These are phyloP conservation scores for Grammomys dolichurus DNA, from an alignment of 2,113 vertebrate genomes.

Conservation along the genomic window DNA sequence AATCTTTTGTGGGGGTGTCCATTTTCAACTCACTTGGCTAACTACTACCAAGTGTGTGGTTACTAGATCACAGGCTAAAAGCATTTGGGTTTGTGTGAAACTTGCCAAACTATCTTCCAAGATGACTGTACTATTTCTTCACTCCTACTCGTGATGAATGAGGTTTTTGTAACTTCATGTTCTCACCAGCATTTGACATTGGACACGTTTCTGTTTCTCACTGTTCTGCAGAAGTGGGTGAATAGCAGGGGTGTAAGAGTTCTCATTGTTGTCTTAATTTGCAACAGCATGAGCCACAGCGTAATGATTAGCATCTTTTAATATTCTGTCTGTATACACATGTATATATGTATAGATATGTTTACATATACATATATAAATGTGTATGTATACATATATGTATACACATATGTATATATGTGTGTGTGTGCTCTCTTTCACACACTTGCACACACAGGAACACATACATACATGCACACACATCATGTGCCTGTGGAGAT, in stretches of 20 bases:
- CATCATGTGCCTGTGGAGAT: background rate
- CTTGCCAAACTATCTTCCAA: background rate
- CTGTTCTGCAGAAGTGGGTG: background rate
- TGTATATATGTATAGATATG: background rate
- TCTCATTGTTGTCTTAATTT: background rate
- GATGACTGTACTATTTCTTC: slow-evolving; percentile 27
- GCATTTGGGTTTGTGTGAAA: background rate
- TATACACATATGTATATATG: too few relatives aligned
- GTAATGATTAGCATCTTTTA: background rate
- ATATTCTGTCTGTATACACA: background rate
- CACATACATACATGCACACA: background rate
- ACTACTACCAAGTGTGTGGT: background rate
- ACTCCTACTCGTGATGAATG: background rate
- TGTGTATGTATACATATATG: background rate
- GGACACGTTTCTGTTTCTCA: background rate
- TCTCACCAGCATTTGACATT: background rate
- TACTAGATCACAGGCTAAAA: background rate
- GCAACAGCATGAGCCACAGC: background rate
- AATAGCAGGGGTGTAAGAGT: background rate
- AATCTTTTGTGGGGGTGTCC: background rate
- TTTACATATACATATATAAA: background rate
- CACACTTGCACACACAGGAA: background rate
- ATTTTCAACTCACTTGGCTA: background rate
- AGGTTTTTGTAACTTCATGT: background rate
- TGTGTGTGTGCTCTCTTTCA: background rate